These are phyloP conservation scores for Channa striata DNA, from an alignment of 2,797 vertebrate species.

Conservation along the genomic window DNA sequence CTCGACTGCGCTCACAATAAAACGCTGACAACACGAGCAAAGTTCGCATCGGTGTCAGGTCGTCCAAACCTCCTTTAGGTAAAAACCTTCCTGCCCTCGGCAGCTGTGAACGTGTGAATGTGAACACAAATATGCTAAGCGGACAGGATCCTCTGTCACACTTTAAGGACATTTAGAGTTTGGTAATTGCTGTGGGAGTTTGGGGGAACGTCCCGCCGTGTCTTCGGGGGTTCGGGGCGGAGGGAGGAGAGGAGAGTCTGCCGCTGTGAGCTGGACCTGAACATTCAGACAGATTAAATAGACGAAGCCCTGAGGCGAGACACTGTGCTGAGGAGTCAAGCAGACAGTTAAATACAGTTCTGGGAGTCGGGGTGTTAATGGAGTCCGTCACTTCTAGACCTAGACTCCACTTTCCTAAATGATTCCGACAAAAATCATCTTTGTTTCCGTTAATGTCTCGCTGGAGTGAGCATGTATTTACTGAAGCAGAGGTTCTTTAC, in stretches of 20 bases:
- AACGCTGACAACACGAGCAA: no score
- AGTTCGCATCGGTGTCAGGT: no score
- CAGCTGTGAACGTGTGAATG: no score
- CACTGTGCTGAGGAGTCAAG: background rate
- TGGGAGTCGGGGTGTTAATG: conserved; percentile 22
- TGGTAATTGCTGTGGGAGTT: conserved; percentile 31
- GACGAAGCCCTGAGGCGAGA: conserved; percentile 18
- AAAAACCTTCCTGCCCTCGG: no score
- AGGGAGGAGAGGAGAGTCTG: conserved; percentile 2
- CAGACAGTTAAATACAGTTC: conserved; percentile 32
- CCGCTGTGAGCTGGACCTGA: conserved; percentile 36
- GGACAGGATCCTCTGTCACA: background rate
- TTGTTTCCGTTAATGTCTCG: background rate
- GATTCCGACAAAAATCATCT: background rate
- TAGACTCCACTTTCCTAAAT: background rate
- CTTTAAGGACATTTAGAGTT: background rate
- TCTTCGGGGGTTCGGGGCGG: conserved; percentile 16
- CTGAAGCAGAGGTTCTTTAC: no score
- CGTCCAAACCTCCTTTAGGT: no score
- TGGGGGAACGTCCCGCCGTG: background rate
- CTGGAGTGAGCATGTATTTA: background rate
- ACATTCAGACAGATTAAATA: conserved; percentile 46
- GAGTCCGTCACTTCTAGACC: background rate
- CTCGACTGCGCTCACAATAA: no score
- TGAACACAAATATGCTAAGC: background rate